phyloP scores from a whole-genome alignment of 2,888 invertebrate genomes.

The Fragum whitleyi region DNA sequence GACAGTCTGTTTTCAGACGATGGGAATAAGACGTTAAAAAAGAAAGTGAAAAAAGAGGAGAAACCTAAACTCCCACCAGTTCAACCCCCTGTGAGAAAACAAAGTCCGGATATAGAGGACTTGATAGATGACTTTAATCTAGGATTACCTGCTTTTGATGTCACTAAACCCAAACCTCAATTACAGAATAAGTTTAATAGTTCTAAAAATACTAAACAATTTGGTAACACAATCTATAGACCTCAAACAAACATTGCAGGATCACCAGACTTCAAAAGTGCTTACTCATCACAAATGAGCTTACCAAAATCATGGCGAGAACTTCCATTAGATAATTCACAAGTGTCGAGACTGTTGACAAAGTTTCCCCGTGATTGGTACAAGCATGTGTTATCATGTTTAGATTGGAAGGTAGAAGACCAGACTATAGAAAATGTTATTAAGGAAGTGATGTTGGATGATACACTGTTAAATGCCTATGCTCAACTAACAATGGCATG shows the following conservation, averaged over 20 bases:
- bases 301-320: constrained; percentile 81
- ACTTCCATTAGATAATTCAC: constrained; percentile 78
- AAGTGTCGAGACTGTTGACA: constrained; percentile 72
- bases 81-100: constrained; percentile 48
- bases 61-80: constrained; percentile 35
- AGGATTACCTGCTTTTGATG: constrained; percentile 80
- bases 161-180: constrained; percentile 65
- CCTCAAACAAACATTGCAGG: constrained; percentile 80
- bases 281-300: constrained; percentile 79
- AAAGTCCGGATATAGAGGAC: constrained; percentile 74
- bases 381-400: constrained; percentile 74
- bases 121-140: constrained; percentile 78
- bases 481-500: constrained; percentile 83
- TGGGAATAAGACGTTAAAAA: constrained; percentile 64
- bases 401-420: constrained; percentile 74
- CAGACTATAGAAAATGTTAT: constrained; percentile 73
- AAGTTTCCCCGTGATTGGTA: constrained; percentile 82
- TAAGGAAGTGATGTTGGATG: constrained; percentile 75
- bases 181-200: constrained; percentile 39
- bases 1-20: constrained; percentile 82
- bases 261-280: constrained; percentile 80
- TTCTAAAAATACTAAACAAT: constrained; percentile 48
- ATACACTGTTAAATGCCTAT: constrained; percentile 78
- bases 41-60: constrained; percentile 44
- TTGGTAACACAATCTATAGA: constrained; percentile 77